Percentiles rank a stretch among this genome's conserved stretches.
Conservation (phyloP, 2,888 invertebrate genomes). For the Idaea dimidiata region DNA sequence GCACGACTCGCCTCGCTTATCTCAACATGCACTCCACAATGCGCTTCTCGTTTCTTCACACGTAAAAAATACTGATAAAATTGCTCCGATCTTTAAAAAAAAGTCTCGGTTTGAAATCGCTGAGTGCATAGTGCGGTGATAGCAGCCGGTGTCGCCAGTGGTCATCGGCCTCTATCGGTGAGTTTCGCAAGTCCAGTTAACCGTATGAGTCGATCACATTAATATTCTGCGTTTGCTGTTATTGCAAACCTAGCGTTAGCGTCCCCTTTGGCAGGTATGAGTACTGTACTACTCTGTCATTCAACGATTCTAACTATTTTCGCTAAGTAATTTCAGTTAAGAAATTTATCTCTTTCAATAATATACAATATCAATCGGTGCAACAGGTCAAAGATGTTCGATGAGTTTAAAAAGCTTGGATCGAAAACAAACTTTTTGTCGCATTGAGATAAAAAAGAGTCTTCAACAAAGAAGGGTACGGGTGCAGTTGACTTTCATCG, state of each 20-base stretch:
- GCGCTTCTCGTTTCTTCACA: constrained; percentile 52
- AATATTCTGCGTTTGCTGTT: constrained; percentile 72
- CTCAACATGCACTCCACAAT: constrained; percentile 63
- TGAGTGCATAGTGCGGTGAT: constrained; percentile 42
- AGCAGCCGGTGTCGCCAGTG: constrained; percentile 53
- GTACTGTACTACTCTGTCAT: constrained; percentile 21
- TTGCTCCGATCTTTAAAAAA: not conserved
- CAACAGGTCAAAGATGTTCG: constrained; percentile 33
- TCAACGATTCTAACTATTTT: not conserved
- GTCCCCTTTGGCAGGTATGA: constrained; percentile 37
- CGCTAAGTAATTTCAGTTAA: constrained; percentile 15
- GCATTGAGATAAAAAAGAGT: constrained; percentile 66
- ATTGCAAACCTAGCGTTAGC: constrained; percentile 63
- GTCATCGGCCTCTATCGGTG: constrained; percentile 75
- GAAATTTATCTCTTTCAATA: constrained; percentile 17
- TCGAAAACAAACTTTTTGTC: not conserved
- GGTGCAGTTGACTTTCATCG: constrained; percentile 69
- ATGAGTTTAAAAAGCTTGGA: constrained; percentile 61
- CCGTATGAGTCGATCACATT: constrained; percentile 71
- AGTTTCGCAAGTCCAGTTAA: constrained; percentile 79
- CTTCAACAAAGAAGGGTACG: constrained; percentile 65
- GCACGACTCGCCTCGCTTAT: constrained; percentile 59
- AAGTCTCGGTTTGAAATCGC: not conserved
- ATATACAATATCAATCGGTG: constrained; percentile 12
- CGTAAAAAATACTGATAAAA: constrained; percentile 41